Percentiles rank a stretch among this genome's conserved stretches.
Evolutionary conservation across 2,113 vertebrate species (phyloP).

Genomic region (Centropristis striata): DNA sequence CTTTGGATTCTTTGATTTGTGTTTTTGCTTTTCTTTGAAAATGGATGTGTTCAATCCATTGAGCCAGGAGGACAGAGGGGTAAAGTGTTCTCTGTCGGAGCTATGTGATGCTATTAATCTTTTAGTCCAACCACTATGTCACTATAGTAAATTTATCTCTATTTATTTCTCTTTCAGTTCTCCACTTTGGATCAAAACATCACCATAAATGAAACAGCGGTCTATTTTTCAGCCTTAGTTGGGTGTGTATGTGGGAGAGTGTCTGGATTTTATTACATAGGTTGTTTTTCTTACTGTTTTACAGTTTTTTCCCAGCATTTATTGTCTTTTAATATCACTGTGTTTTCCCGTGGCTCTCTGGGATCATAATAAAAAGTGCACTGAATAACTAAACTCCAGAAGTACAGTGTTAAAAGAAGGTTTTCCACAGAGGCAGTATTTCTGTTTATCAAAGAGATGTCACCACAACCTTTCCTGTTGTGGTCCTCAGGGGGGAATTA

Average conservation of each 20-base stretch:
- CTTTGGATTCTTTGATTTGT: neutral
- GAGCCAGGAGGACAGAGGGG: neutral
- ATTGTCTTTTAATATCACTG: constrained; percentile 26
- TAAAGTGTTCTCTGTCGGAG: neutral
- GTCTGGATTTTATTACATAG: neutral
- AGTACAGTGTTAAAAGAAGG: neutral
- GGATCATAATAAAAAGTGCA: neutral
- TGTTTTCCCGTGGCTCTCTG: neutral
- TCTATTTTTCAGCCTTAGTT: neutral
- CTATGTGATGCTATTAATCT: neutral
- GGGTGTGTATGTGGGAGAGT: neutral
- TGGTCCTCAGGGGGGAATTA: constrained; percentile 51
- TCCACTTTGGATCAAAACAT: constrained; percentile 1
- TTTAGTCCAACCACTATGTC: neutral
- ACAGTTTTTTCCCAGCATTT: neutral
- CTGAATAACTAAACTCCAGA: neutral
- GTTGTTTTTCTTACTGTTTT: neutral
- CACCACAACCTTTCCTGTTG: constrained; percentile 16
- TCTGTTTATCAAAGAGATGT: constrained; percentile 12
- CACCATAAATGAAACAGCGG: neutral
- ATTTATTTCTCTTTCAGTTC: neutral
- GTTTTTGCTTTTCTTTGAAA: neutral
- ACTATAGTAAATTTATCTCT: neutral
- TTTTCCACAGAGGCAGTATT: constrained; percentile 15
- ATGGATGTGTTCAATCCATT: neutral